A percentile compares a stretch with the other conserved stretches of the same genome.
These are phyloP conservation scores for Apis cerana DNA, from an alignment of 1,140 invertebrate genomes.

Conservation along the genomic window DNA sequence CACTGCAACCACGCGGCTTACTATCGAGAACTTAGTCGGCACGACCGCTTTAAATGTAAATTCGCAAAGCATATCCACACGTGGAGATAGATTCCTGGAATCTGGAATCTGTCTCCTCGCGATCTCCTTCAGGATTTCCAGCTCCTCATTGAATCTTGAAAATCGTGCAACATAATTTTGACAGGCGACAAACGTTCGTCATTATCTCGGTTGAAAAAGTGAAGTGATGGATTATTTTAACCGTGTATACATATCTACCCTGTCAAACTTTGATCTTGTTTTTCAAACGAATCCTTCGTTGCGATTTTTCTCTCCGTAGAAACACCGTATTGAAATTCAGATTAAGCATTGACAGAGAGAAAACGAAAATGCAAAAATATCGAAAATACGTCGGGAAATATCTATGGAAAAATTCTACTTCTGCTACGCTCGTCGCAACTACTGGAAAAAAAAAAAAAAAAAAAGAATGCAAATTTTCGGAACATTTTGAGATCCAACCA, in stretches of 20 bases:
- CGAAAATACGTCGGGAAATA: neutral
- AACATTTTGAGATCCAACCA: too few relatives aligned
- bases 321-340: neutral
- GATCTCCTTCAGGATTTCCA: neutral
- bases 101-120: neutral
- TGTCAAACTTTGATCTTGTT: neutral
- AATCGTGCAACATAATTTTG: neutral
- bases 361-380: neutral
- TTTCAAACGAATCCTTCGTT: neutral
- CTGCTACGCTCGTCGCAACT: too few relatives aligned
- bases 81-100: neutral
- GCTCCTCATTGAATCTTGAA: neutral
- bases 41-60: slow-evolving; percentile 4
- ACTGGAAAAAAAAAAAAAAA: too few relatives aligned
- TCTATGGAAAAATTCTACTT: too few relatives aligned
- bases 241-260: neutral
- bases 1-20: too few relatives aligned
- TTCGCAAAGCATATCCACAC: neutral
- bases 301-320: neutral
- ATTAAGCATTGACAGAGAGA: neutral
- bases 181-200: neutral
- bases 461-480: too few relatives aligned
- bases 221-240: neutral
- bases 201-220: neutral
- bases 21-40: too few relatives aligned